Conservation (phyloP, 2,113 vertebrate genomes). For the Dasyprocta punctata region DNA sequence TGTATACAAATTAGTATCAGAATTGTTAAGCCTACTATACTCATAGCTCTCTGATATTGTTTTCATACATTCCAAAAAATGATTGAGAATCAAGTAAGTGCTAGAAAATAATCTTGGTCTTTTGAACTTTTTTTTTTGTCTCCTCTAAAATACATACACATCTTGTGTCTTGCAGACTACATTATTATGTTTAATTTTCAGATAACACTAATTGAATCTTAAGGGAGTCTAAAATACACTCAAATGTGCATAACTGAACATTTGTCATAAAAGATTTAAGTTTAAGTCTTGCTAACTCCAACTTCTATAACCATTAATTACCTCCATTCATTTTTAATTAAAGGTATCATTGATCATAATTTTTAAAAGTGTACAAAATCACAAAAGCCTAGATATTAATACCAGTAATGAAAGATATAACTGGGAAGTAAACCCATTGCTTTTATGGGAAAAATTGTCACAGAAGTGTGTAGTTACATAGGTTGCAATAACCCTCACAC, state of each 20-base stretch:
- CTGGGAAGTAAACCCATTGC: not conserved
- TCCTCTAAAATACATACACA: not conserved
- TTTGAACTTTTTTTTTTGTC: not conserved
- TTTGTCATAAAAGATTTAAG: not conserved
- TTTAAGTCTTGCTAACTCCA: conserved; percentile 24
- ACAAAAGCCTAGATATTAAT: not conserved
- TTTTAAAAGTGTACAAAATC: not conserved
- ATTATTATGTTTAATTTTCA: not conserved
- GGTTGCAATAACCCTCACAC: rapidly evolving
- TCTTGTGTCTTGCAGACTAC: not conserved
- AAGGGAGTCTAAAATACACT: not conserved
- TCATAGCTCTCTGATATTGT: not conserved
- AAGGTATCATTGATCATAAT: not conserved
- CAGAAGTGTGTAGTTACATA: not conserved
- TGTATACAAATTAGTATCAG: not conserved
- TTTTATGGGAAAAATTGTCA: not conserved
- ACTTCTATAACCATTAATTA: not conserved
- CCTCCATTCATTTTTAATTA: not conserved
- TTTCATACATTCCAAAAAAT: not conserved
- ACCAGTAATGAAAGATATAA: not conserved
- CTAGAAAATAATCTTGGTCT: not conserved
- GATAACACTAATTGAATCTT: not conserved
- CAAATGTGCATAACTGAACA: not conserved
- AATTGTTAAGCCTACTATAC: not conserved
- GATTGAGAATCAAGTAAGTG: not conserved